A percentile compares a stretch with the other conserved stretches of the same genome.
These are phyloP conservation scores for Cheilosia scutellata DNA, from an alignment of 2,888 invertebrate genomes.

Conservation along the genomic window DNA sequence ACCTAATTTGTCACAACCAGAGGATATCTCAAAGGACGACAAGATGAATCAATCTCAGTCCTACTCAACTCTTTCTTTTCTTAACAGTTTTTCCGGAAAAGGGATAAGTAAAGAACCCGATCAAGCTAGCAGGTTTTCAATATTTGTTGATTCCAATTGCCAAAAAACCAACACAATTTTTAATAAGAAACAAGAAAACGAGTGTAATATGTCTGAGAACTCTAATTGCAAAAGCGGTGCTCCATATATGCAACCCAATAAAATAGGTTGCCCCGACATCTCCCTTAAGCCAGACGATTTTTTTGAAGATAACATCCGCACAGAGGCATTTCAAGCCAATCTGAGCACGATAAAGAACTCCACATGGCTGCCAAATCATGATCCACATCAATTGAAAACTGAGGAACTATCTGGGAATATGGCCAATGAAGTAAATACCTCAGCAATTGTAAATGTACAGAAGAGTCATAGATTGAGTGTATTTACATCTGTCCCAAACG, in stretches of 20 bases:
- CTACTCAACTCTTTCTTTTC: conserved; percentile 6
- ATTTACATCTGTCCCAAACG: conserved; percentile 19
- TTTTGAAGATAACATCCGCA: conserved; percentile 81
- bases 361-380: conserved; percentile 79
- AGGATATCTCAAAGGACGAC: background rate
- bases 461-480: conserved; percentile 29
- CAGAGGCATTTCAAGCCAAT: conserved; percentile 81
- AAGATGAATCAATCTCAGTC: conserved; percentile 17
- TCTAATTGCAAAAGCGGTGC: conserved; percentile 8
- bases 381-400: conserved; percentile 64
- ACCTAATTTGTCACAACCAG: too few relatives aligned
- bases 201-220: conserved; percentile 36
- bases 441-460: background rate
- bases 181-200: background rate
- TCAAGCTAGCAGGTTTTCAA: background rate
- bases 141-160: conserved; percentile 35
- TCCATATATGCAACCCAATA: background rate
- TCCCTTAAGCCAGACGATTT: conserved; percentile 63
- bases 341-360: conserved; percentile 82
- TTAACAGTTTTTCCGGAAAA: conserved; percentile 1
- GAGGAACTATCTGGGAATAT: conserved; percentile 77
- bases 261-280: conserved; percentile 6
- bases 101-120: background rate
- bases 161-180: background rate
- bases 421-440: conserved; percentile 64